These are phyloP conservation scores for Epinephelus fuscoguttatus DNA, from an alignment of 2,113 vertebrate genomes.

Conservation along the genomic window DNA sequence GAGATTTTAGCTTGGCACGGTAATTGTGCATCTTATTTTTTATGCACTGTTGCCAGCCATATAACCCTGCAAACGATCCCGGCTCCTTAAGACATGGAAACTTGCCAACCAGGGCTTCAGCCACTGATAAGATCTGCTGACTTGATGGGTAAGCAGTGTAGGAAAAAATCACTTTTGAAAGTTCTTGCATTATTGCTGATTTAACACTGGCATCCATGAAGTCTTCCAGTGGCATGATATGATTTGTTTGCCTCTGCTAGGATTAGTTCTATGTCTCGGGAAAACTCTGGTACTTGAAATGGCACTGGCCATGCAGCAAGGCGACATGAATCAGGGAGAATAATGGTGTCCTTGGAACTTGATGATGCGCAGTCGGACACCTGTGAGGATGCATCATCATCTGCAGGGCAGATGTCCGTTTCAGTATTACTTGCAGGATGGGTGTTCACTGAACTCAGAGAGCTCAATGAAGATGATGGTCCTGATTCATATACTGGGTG, in stretches of 20 bases:
- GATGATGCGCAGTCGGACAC: neutral
- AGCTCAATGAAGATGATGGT: slow-evolving; percentile 4
- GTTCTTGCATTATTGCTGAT: neutral
- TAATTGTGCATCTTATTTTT: slow-evolving; percentile 10
- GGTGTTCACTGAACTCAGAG: neutral
- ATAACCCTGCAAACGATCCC: neutral
- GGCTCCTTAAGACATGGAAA: neutral
- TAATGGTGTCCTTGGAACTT: slow-evolving; percentile 12
- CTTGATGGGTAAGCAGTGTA: neutral
- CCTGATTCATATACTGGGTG: slow-evolving; percentile 2
- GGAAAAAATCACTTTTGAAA: neutral
- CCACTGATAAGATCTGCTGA: neutral
- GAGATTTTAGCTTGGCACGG: slow-evolving; percentile 10
- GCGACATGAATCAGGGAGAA: slow-evolving; percentile 25
- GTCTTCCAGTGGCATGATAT: slow-evolving; percentile 7
- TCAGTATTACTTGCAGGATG: no score
- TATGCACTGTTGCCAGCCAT: neutral
- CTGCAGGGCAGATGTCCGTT: no score
- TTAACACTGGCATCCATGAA: neutral
- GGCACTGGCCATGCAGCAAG: slow-evolving; percentile 12
- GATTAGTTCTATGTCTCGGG: slow-evolving; percentile 18
- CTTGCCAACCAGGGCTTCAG: neutral
- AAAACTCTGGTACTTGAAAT: slow-evolving; percentile 13
- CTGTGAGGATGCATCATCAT: slow-evolving; percentile 20
- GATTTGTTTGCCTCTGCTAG: slow-evolving; percentile 16